Evolutionary conservation across 2,797 vertebrate genomes (phyloP).

Genomic region (Sternotherus odoratus): DNA sequence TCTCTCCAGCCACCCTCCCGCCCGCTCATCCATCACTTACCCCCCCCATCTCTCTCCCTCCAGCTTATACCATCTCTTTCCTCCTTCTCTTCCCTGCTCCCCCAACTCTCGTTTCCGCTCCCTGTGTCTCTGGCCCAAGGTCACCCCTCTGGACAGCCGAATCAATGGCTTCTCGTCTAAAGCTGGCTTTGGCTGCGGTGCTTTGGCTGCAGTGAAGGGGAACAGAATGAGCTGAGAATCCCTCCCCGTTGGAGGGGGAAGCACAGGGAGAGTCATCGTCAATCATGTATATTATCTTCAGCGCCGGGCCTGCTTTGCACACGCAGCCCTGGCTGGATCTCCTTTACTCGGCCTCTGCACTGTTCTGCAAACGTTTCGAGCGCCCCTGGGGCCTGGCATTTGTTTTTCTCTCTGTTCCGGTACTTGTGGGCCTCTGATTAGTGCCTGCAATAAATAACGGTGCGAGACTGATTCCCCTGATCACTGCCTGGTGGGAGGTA

Average conservation of each 20-base stretch:
- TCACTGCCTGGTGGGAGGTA: slow-evolving; percentile 65
- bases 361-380: not conserved
- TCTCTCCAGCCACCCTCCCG: not conserved
- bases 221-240: slow-evolving; percentile 60
- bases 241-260: slow-evolving; percentile 2
- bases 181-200: slow-evolving; percentile 69
- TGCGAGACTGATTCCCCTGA: slow-evolving; percentile 76
- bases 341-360: not conserved
- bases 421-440: slow-evolving; percentile 76
- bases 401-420: slow-evolving; percentile 19
- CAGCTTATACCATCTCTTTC: slow-evolving; percentile 41
- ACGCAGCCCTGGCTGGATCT: not conserved
- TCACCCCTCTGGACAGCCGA: slow-evolving; percentile 65
- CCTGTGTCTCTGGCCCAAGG: slow-evolving; percentile 61
- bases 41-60: not conserved
- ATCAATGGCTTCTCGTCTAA: slow-evolving; percentile 70
- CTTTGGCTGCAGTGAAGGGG: slow-evolving; percentile 76
- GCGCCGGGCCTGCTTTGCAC: not conserved
- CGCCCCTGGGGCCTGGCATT: not conserved
- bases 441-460: slow-evolving; percentile 75
- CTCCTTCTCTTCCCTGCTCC: not conserved
- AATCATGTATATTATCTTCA: not conserved
- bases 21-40: not conserved
- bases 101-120: slow-evolving; percentile 17
- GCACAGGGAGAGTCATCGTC: not conserved